Evolutionary conservation across 2,888 invertebrate species (phyloP).

Genomic region (Laspeyria flexula): DNA sequence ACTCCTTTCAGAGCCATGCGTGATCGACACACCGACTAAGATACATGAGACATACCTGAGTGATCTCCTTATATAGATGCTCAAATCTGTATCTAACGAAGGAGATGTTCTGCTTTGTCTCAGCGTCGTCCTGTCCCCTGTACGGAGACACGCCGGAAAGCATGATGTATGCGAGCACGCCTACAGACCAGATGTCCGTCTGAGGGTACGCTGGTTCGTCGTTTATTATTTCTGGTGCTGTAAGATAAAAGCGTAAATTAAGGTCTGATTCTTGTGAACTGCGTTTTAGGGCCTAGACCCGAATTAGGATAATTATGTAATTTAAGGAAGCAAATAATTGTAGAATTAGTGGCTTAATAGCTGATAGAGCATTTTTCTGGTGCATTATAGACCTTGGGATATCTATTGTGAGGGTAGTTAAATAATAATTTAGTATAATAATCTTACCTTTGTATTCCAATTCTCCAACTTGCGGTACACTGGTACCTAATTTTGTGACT

Average conservation of each 20-base stretch:
- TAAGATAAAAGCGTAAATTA: slow-evolving; percentile 22
- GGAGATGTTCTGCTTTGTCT: slow-evolving; percentile 96
- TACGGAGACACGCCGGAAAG: slow-evolving; percentile 97
- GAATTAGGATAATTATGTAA: too few species aligned
- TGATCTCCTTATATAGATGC: slow-evolving; percentile 96
- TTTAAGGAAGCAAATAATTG: too few species aligned
- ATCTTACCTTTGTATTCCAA: slow-evolving; percentile 90
- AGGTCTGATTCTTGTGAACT: too few species aligned
- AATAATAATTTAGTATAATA: too few species aligned
- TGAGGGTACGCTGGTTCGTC: slow-evolving; percentile 95
- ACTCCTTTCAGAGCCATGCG: too few species aligned
- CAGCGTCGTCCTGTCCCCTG: slow-evolving; percentile 91
- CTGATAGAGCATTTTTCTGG: too few species aligned
- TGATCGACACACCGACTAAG: too few species aligned
- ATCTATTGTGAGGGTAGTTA: too few species aligned
- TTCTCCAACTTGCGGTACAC: slow-evolving; percentile 89
- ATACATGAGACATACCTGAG: slow-evolving; percentile 90
- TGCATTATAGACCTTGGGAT: too few species aligned
- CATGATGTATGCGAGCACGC: slow-evolving; percentile 95
- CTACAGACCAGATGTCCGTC: slow-evolving; percentile 98
- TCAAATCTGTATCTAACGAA: slow-evolving; percentile 97
- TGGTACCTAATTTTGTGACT: slow-evolving; percentile 92
- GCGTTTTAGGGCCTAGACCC: too few species aligned
- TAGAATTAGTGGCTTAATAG: too few species aligned
- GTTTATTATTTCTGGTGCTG: slow-evolving; percentile 95